Evolutionary conservation across 2,888 invertebrate species (phyloP).

Genomic region (Nineta flava): DNA sequence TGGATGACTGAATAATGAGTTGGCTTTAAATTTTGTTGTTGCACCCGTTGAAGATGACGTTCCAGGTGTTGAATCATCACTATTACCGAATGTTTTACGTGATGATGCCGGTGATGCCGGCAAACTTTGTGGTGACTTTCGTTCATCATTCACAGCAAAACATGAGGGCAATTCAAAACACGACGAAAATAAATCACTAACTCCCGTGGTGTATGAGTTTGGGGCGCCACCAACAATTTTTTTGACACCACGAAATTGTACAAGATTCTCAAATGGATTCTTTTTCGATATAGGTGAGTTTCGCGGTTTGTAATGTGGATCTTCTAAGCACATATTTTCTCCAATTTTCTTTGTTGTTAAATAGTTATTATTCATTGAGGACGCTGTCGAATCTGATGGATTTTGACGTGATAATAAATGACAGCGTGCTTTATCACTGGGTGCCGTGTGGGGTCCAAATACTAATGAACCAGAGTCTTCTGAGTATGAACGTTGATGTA

Average conservation of each 20-base stretch:
- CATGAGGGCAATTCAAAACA: slow-evolving; percentile 65
- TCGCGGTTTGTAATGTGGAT: slow-evolving; percentile 62
- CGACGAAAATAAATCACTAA: slow-evolving; percentile 50
- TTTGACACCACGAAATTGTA: slow-evolving; percentile 64
- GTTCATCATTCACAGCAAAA: slow-evolving; percentile 24
- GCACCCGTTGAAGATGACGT: slow-evolving; percentile 14
- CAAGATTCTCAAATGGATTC: slow-evolving; percentile 59
- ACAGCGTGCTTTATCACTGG: slow-evolving; percentile 58
- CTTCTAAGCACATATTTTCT: slow-evolving; percentile 72
- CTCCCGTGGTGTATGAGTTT: slow-evolving; percentile 28
- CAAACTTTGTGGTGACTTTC: slow-evolving; percentile 28
- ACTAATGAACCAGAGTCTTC: slow-evolving; percentile 48
- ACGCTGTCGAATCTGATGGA: slow-evolving; percentile 1
- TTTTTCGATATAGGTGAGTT: slow-evolving; percentile 29
- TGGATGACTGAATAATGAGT: slow-evolving; percentile 42
- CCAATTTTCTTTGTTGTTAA: slow-evolving; percentile 51
- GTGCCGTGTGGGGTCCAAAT: slow-evolving; percentile 41
- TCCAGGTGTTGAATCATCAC: slow-evolving; percentile 9
- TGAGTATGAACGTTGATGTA: slow-evolving; percentile 57
- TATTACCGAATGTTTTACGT: slow-evolving; percentile 20
- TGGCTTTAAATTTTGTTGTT: slow-evolving; percentile 32
- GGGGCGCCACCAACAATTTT: slow-evolving; percentile 57
- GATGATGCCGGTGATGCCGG: slow-evolving; percentile 33
- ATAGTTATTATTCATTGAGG: slow-evolving; percentile 13
- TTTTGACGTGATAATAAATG: slow-evolving; percentile 38